Base-by-base conservation (phyloP, 2,113 vertebrate species). In the Ceyx cyanopectus region DNA sequence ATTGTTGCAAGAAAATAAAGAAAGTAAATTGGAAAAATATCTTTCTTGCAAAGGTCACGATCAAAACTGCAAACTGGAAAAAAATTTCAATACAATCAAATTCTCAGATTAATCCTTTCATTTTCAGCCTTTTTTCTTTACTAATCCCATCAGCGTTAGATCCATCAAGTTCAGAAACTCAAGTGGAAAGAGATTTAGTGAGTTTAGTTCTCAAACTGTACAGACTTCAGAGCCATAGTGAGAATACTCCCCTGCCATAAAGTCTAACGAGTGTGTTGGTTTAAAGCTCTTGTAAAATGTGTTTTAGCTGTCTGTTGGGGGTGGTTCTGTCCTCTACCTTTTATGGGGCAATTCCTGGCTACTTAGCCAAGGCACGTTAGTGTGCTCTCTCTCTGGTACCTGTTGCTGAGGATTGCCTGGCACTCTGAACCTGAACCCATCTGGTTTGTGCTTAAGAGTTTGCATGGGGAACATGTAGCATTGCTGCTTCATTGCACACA, bases 201-300 rank as follows among this genome's bases (percentile, higher is more conserved):
- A 89, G n/a, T 91, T 91, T 46, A 68, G 85, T 85, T 89, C 79
- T 89, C 81, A 85, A 78, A 89, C 68, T 67, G 51, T 80, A 58
- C 62, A 50, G 87, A 74, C 75, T 91, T 76, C 37, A 81, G 91
- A 91, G 60, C 75, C 67, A 56, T 30, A 89, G 87, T 2, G 1
- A 70, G 84, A 95, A 82, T 95, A 91, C 91, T 92, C 57, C 24
- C 34, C 68, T 93, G 23, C 75, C 50, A 23, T 94, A 90, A 94
- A 94, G 67, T 74, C 84, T 77, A 87, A 92, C 8, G 5, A 92
- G 72, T 74, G 23, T 7, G 5, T 82, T 3, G 1, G 32, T 85
- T 93, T 94, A 85, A 91, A 94, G 68, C 79, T 83, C 81, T 81
- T 90, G 45, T 94, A 94, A 96, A 95, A 89, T 30, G 43, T 66